A percentile compares a stretch with the other conserved stretches of the same genome.
phyloP scores from a whole-genome alignment of 2,113 vertebrate genomes.

The Melozone crissalis region DNA sequence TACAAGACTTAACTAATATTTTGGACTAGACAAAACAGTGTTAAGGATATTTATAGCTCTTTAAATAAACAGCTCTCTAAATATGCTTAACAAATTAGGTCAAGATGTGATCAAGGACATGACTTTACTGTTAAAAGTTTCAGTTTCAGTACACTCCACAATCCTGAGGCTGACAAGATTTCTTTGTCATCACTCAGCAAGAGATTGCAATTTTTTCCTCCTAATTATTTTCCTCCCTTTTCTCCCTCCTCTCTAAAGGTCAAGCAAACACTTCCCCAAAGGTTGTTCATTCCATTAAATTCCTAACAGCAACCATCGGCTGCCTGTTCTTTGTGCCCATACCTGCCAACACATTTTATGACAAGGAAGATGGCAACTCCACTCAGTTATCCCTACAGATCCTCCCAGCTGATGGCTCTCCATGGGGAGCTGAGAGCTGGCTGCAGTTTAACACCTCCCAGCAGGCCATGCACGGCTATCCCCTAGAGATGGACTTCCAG shows the following conservation, averaged over 20 bases:
- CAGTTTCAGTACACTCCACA: background rate
- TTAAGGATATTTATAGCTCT: background rate
- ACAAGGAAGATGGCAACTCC: conserved; percentile 67
- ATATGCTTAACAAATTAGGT: background rate
- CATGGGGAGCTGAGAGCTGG: conserved; percentile 24
- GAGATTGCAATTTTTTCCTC: background rate
- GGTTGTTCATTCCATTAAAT: conserved; percentile 36
- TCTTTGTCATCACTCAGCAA: background rate
- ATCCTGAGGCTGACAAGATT: background rate
- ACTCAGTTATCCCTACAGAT: conserved; percentile 50
- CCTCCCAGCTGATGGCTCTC: conserved; percentile 11
- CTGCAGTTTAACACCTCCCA: conserved; percentile 34
- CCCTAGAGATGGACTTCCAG: conserved; percentile 58
- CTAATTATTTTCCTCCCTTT: background rate
- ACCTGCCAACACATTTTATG: conserved; percentile 50
- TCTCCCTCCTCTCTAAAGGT: conserved; percentile 21
- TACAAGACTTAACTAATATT: background rate
- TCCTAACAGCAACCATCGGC: conserved; percentile 62
- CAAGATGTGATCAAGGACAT: background rate
- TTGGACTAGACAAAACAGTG: background rate
- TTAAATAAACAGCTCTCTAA: background rate
- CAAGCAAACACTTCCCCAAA: conserved; percentile 51
- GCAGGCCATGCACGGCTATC: conserved; percentile 38
- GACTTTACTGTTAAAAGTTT: background rate
- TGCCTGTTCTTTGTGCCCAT: conserved; percentile 57